Percentiles rank a stretch among this genome's conserved stretches.
Evolutionary conservation across 2,888 invertebrate species (phyloP).

Genomic region (Diplazon laetatorius): DNA sequence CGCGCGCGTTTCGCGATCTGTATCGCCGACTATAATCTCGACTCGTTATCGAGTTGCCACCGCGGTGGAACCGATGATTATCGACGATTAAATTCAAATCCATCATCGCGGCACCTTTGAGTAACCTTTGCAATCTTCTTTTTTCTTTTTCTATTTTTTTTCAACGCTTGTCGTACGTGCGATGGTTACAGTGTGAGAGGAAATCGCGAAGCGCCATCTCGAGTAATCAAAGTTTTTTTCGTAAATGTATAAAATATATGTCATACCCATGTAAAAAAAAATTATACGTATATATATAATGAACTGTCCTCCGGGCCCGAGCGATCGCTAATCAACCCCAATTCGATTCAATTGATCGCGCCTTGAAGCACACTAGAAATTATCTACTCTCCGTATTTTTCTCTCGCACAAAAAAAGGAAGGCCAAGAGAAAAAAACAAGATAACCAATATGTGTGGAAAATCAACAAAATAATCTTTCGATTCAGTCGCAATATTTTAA

Average conservation of each 20-base stretch:
- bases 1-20: constrained; percentile 7
- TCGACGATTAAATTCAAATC: constrained; percentile 51
- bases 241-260: no score
- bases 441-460: no score
- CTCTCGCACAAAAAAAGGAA: not conserved
- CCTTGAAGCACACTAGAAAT: constrained; percentile 42
- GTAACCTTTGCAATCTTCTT: not conserved
- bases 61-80: constrained; percentile 34
- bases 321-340: constrained; percentile 76
- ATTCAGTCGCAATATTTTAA: no score
- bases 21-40: constrained; percentile 23
- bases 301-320: constrained; percentile 45
- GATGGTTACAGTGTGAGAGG: not conserved
- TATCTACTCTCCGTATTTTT: constrained; percentile 10
- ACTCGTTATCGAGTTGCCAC: constrained; percentile 50
- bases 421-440: no score
- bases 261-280: no score
- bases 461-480: no score
- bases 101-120: constrained; percentile 51
- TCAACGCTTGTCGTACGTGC: no score
- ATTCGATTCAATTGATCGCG: constrained; percentile 77
- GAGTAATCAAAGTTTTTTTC: no score
- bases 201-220: not conserved
- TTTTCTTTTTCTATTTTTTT: not conserved
- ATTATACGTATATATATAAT: no score